Conservation (phyloP, 2,797 vertebrate species). For the Sitta carolinensis region DNA sequence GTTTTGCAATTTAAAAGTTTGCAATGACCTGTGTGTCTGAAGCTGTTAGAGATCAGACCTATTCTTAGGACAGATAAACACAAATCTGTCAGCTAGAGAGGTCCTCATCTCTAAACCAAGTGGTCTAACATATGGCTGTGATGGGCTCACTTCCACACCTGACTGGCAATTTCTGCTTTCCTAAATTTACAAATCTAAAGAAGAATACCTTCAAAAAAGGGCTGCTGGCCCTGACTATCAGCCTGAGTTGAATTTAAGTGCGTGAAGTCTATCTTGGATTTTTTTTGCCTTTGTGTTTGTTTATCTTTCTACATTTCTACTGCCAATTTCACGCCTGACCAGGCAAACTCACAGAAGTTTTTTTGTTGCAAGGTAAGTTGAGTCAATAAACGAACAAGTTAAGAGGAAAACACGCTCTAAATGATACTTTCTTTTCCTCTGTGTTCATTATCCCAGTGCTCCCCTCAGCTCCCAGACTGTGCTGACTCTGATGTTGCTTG, state of each 20-base stretch:
- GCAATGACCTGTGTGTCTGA: background rate
- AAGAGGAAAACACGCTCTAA: background rate
- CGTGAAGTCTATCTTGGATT: rapidly evolving
- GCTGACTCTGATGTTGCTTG: background rate
- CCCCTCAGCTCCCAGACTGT: background rate
- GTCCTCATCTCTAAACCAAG: background rate
- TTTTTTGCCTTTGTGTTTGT: background rate
- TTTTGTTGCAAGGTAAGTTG: background rate
- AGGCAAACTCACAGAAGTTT: background rate
- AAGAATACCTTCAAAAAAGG: background rate
- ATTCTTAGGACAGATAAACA: background rate
- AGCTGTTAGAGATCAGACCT: background rate
- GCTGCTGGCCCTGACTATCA: background rate
- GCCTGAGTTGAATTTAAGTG: background rate
- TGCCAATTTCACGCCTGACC: background rate
- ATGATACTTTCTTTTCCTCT: background rate
- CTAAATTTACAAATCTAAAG: background rate
- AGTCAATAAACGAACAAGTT: background rate
- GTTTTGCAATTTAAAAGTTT: background rate
- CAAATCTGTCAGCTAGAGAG: background rate
- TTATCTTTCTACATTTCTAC: background rate
- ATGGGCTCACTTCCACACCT: background rate
- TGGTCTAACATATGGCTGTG: background rate
- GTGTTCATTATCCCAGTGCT: background rate
- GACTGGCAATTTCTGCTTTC: background rate